These are phyloP conservation scores for Ophion ventricosus DNA, from an alignment of 2,888 invertebrate genomes.

Conservation along the genomic window DNA sequence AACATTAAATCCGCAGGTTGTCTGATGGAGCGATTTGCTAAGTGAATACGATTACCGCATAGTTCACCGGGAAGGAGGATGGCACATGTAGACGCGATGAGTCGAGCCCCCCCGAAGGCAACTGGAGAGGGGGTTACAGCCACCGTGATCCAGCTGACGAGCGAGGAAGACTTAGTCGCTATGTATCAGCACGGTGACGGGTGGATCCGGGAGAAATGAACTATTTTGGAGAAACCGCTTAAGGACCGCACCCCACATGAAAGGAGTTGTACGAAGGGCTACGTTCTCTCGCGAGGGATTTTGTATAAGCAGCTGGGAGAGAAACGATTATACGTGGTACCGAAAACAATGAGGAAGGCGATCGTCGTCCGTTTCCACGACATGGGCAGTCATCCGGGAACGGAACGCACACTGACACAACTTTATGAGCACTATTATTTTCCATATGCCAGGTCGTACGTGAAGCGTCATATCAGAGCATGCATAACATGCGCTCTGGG, in stretches of 20 bases:
- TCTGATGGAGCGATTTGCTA: conserved; percentile 20
- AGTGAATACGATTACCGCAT: conserved; percentile 59
- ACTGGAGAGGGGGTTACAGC: no score
- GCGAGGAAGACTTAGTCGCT: background rate
- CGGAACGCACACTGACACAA: background rate
- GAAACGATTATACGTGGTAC: background rate
- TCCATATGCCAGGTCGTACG: conserved; percentile 2
- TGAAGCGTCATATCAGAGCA: background rate
- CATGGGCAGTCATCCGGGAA: conserved; percentile 5
- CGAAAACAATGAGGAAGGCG: conserved; percentile 13
- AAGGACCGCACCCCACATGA: background rate
- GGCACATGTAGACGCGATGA: conserved; percentile 67
- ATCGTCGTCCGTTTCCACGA: conserved; percentile 7
- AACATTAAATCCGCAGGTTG: conserved; percentile 18
- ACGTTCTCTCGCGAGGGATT: background rate
- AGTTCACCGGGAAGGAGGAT: conserved; percentile 61
- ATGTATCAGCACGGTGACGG: conserved; percentile 13
- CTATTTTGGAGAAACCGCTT: background rate
- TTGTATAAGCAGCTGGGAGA: background rate
- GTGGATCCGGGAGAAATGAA: background rate
- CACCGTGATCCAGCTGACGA: background rate
- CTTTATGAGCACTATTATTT: conserved; percentile 29
- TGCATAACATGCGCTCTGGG: conserved; percentile 64
- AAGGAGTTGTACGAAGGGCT: background rate
- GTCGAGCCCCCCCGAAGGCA: conserved; percentile 54